Evolutionary conservation across 2,113 vertebrate genomes (phyloP).

Genomic region (Ptilorrhoa leucosticta): DNA sequence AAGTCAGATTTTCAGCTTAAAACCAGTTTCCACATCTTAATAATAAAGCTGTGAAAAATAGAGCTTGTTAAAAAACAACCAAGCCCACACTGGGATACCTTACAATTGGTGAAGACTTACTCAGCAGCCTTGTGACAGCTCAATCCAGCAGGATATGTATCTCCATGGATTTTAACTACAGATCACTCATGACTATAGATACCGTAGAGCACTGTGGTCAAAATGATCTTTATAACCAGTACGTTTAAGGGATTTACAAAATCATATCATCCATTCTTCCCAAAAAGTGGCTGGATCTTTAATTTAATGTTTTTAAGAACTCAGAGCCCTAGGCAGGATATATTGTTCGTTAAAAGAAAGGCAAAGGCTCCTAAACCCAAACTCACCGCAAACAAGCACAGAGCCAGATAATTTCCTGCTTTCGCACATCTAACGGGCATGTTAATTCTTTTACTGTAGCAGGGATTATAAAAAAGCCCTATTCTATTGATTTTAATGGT

Average conservation of each 20-base stretch:
- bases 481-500: constrained; percentile 47
- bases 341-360: constrained; percentile 3
- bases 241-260: not conserved
- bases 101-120: not conserved
- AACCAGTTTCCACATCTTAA: not conserved
- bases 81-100: not conserved
- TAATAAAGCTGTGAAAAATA: not conserved
- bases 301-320: not conserved
- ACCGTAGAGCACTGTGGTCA: not conserved
- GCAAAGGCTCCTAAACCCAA: constrained; percentile 8
- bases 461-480: not conserved
- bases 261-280: not conserved
- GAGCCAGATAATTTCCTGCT: constrained; percentile 1
- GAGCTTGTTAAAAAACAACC: not conserved
- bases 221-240: not conserved
- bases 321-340: not conserved
- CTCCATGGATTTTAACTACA: not conserved
- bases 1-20: not conserved
- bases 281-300: not conserved
- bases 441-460: constrained; percentile 28
- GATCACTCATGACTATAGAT: not conserved
- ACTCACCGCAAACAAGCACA: not conserved
- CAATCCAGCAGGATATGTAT: not conserved
- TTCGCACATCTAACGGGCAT: not conserved
- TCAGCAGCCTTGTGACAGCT: not conserved